These are phyloP conservation scores for Huso huso DNA, from an alignment of 2,797 vertebrate species.

Conservation along the genomic window DNA sequence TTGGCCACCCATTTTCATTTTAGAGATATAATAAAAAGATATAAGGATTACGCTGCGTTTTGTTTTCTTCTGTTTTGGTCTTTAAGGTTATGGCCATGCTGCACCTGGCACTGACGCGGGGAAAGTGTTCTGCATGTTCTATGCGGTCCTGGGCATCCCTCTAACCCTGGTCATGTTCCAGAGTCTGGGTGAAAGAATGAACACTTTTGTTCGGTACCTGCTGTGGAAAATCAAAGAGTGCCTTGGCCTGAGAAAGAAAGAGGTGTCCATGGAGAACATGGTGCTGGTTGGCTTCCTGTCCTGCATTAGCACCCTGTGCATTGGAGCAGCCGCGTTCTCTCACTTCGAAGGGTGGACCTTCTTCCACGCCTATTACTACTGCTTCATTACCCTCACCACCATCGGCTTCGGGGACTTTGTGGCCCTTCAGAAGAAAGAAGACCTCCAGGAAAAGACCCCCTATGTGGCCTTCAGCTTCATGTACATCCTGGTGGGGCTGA, in stretches of 20 bases:
- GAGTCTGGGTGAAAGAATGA: conserved; percentile 93
- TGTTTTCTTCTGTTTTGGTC: conserved; percentile 17
- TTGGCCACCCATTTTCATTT: no score
- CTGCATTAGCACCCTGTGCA: conserved; percentile 82
- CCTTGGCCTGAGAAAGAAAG: conserved; percentile 67
- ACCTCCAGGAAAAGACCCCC: conserved; percentile 85
- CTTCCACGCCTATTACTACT: conserved; percentile 95
- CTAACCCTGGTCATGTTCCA: conserved; percentile 96
- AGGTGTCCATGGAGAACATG: conserved; percentile 94
- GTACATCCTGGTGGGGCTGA: conserved; percentile 91
- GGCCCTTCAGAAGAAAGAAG: conserved; percentile 87
- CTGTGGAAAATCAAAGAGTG: conserved; percentile 81
- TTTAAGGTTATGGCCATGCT: conserved; percentile 83
- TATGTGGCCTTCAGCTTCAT: conserved; percentile 95
- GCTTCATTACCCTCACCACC: conserved; percentile 95
- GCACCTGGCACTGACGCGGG: conserved; percentile 87
- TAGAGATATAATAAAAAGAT: no score
- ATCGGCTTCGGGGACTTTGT: conserved; percentile 96
- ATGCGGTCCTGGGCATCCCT: conserved; percentile 88
- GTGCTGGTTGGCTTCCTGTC: conserved; percentile 86
- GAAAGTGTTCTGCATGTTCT: conserved; percentile 98
- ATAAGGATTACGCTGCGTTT: background rate
- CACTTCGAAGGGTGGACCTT: conserved; percentile 95
- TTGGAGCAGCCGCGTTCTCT: conserved; percentile 82
- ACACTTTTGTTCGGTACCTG: conserved; percentile 79